Percentiles rank a stretch among this genome's conserved stretches.
phyloP scores from a whole-genome alignment of 2,888 invertebrate genomes.

The Nesidiocoris tenuis region DNA sequence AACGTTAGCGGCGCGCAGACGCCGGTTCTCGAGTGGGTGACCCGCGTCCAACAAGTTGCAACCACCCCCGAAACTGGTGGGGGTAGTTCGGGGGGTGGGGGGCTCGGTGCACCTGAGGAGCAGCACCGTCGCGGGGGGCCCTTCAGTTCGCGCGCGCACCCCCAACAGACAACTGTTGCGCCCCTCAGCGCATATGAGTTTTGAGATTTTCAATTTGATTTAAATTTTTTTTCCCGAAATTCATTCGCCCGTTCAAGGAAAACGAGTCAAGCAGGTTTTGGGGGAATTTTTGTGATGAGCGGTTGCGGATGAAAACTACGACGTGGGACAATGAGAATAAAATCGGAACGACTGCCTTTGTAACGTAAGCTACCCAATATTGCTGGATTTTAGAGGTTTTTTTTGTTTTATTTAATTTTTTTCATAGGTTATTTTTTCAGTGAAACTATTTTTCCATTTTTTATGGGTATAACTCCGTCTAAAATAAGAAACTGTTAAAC shows the following conservation, averaged over 20 bases:
- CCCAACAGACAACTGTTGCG: constrained; percentile 39
- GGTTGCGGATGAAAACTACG: constrained; percentile 5
- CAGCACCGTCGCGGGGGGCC: constrained; percentile 23
- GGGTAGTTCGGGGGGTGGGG: not conserved
- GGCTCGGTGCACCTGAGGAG: not conserved
- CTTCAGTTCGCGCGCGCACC: constrained; percentile 39
- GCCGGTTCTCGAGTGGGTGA: not conserved
- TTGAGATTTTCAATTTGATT: not conserved
- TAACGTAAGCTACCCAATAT: constrained; percentile 40
- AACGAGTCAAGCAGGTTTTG: not conserved
- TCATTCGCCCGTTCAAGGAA: not conserved
- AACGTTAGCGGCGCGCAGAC: too few species aligned
- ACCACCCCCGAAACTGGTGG: not conserved
- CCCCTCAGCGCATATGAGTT: constrained; percentile 19
- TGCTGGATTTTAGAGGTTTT: too few species aligned
- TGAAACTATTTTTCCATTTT: too few species aligned
- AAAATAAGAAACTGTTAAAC: too few species aligned
- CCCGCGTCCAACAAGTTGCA: constrained; percentile 28
- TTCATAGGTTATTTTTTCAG: too few species aligned
- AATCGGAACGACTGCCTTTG: not conserved
- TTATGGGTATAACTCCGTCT: too few species aligned
- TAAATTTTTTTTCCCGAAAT: constrained; percentile 1
- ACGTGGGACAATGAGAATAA: too few species aligned
- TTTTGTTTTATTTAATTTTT: too few species aligned
- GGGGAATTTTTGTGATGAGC: constrained; percentile 1